A percentile compares a stretch with the other conserved stretches of the same genome.
Conservation (phyloP, 1,140 invertebrate genomes). For the Mercenaria mercenaria region DNA sequence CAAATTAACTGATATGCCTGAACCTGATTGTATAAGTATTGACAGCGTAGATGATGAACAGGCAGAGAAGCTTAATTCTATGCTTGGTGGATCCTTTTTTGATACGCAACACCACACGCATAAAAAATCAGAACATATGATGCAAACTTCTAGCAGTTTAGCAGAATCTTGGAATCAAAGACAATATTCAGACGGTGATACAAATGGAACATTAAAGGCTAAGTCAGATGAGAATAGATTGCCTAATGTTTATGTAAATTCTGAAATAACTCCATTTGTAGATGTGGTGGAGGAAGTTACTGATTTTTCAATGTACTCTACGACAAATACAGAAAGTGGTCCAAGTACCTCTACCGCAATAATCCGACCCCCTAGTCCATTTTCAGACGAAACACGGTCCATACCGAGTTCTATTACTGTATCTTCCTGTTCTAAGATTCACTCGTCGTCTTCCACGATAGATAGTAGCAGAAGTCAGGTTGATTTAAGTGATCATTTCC, state of each 20-base stretch:
- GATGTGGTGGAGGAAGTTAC: constrained; percentile 54
- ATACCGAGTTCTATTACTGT: constrained; percentile 1
- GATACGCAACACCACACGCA: not conserved
- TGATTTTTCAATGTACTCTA: constrained; percentile 44
- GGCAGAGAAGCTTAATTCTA: constrained; percentile 11
- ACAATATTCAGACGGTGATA: not conserved
- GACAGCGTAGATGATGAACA: constrained; percentile 43
- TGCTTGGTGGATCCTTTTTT: constrained; percentile 33
- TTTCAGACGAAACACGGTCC: not conserved
- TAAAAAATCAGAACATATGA: not conserved
- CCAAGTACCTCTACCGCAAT: constrained; percentile 26
- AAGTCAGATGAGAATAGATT: not conserved
- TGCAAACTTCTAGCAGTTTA: not conserved
- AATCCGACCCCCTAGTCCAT: constrained; percentile 27
- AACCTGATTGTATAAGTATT: constrained; percentile 32
- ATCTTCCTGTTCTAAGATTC: not conserved
- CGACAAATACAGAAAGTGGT: not conserved
- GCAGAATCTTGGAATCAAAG: constrained; percentile 15
- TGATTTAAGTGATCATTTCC: constrained; percentile 55
- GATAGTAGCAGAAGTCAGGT: constrained; percentile 19
- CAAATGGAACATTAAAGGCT: not conserved
- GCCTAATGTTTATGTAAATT: not conserved
- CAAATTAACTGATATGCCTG: not conserved
- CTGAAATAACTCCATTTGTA: constrained; percentile 27
- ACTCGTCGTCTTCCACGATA: constrained; percentile 6